Evolutionary conservation across 2,797 vertebrate genomes (phyloP), one percentile per base, ranked within the genome.

Genomic region (Urosaurus nigricauda): DNA sequence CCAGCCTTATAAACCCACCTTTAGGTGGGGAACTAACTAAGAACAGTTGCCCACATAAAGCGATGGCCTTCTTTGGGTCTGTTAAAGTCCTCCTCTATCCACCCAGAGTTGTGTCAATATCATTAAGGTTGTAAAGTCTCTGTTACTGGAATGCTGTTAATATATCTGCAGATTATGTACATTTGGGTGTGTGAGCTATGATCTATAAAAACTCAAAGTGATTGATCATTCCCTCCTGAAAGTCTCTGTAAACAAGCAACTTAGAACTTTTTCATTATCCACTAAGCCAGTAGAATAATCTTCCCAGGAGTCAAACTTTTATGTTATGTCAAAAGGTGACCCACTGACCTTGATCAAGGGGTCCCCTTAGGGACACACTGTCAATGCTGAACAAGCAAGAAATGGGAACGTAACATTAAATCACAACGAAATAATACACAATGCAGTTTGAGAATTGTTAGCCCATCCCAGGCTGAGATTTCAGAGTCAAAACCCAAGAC

Each of bases 71-170:
- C 83, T 87, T 88, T 51, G 83, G 83, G 47, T 79, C 51, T 24
- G 17, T 88, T 73, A 81, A 74, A 74, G 60, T 40, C 84, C 32
- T 83, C 51, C 40, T 71, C 63, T 84, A 58, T 58, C 90, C 0
- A 2, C 87, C 90, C 86, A 89, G 37, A 79, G 82, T 17, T 51
- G 0, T 14, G 70, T 92, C 70, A 1, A 0, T 87, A 89, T 93
- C 79, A 92, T 91, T 71, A 78, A 47, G 13, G 32, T 87, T 82
- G 73, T 88, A 91, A 91, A 91, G 40, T 71, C 70, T 88, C n/a
- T 60, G 71, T 37, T 37, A n/a, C 63, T 83, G 73, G 71, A 60
- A 77, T 88, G 87, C 86, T 80, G 87, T 65, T 83, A 56, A 73
- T 91, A 68, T 0, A 0, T n/a, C 1, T 5, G 56, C 77, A 56